phyloP scores from a whole-genome alignment of 2,113 vertebrate genomes.

The Aspidoscelis tigris region DNA sequence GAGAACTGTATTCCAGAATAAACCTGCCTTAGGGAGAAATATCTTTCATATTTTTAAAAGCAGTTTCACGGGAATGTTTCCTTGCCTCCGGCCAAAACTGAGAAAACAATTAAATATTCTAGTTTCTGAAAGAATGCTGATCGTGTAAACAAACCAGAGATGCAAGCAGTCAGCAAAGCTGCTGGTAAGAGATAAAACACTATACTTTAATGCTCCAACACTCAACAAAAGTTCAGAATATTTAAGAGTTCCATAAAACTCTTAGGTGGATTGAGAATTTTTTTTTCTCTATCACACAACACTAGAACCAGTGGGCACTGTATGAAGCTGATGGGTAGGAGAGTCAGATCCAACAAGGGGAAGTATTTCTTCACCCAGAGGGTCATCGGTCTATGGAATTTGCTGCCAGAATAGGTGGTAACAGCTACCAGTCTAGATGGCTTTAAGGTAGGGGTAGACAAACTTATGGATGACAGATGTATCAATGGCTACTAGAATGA shows the following conservation, averaged over 20 bases:
- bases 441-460: no score
- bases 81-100: not conserved
- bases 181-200: not conserved
- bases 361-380: no score
- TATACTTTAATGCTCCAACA: not conserved
- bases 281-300: no score
- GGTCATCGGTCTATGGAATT: no score
- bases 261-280: no score
- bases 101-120: not conserved
- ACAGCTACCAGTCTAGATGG: no score
- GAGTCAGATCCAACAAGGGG: no score
- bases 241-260: not conserved
- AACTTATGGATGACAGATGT: no score
- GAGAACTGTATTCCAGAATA: not conserved
- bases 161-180: not conserved
- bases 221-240: not conserved
- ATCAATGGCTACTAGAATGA: no score
- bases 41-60: not conserved
- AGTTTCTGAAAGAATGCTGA: not conserved
- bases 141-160: slow-evolving; percentile 1
- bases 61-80: not conserved
- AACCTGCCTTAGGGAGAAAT: not conserved
- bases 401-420: no score
- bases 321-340: no score
- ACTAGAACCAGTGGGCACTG: no score